Conservation (phyloP, 2,113 vertebrate genomes). For the Apteryx mantelli region DNA sequence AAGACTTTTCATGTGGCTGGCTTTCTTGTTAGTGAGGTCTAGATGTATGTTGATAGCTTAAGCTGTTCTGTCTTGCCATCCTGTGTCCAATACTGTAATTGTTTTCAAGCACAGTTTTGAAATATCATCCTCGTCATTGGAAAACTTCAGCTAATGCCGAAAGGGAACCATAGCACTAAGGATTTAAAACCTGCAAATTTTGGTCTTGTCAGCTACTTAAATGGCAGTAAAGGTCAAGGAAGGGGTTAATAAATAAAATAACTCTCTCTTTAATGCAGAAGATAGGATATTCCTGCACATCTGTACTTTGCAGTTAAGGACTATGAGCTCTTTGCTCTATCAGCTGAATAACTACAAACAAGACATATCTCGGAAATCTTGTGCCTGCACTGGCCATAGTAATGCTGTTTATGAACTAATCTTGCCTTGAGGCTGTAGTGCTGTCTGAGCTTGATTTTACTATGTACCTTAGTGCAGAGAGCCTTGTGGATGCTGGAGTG, state of each 20-base stretch:
- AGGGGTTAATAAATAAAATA: background rate
- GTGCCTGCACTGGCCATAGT: background rate
- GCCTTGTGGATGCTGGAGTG: background rate
- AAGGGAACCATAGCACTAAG: background rate
- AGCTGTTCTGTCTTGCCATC: background rate
- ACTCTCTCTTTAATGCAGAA: background rate
- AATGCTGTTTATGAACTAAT: background rate
- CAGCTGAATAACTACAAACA: background rate
- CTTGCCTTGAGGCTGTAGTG: background rate
- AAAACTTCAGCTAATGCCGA: background rate
- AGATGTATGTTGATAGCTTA: background rate
- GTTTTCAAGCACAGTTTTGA: background rate
- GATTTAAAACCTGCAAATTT: background rate
- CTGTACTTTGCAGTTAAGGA: background rate
- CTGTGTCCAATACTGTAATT: background rate
- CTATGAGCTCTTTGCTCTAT: background rate
- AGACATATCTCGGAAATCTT: background rate
- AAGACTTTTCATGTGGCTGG: background rate
- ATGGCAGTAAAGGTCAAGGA: background rate
- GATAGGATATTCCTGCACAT: background rate
- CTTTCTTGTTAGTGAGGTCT: background rate
- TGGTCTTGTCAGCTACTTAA: background rate
- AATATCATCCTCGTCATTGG: background rate
- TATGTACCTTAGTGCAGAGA: background rate
- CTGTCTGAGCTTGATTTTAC: background rate